Conservation (phyloP, 2,113 vertebrate genomes). For the Sinocyclocheilus grahami region DNA sequence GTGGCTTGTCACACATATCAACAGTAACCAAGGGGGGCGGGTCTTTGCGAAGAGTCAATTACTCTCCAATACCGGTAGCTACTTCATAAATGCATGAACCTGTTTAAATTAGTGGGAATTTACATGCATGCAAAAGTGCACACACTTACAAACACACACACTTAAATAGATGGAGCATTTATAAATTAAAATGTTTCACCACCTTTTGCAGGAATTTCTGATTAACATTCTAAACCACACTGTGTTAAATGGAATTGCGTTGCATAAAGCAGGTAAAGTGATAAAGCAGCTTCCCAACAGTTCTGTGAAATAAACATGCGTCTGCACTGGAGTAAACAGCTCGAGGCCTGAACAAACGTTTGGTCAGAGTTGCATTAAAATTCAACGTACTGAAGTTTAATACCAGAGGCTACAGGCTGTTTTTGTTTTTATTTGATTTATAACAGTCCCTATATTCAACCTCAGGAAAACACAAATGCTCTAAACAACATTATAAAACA, state of each 20-base stretch:
- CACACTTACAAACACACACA: not conserved
- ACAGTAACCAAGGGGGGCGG: too few species aligned
- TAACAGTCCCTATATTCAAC: not conserved
- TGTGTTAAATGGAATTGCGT: not conserved
- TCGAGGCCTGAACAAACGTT: conserved; percentile 27
- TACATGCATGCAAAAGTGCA: not conserved
- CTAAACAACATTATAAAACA: not conserved
- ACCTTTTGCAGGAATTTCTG: not conserved
- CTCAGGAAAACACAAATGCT: not conserved
- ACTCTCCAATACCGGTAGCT: not conserved
- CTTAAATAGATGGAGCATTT: not conserved
- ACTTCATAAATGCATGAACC: not conserved
- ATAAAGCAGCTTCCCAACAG: conserved; percentile 54
- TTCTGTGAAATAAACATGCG: conserved; percentile 28
- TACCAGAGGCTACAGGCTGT: not conserved
- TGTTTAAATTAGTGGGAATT: not conserved
- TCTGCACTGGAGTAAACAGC: conserved; percentile 29
- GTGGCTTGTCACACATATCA: too few species aligned
- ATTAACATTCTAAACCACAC: not conserved
- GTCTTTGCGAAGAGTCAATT: too few species aligned
- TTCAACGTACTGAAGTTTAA: conserved; percentile 11
- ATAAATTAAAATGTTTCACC: not conserved
- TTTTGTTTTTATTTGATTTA: conserved; percentile 6
- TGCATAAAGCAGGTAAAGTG: conserved; percentile 2
- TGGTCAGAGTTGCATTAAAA: conserved; percentile 27